phyloP scores from a whole-genome alignment of 2,113 vertebrate genomes.

The Callipepla californica region DNA sequence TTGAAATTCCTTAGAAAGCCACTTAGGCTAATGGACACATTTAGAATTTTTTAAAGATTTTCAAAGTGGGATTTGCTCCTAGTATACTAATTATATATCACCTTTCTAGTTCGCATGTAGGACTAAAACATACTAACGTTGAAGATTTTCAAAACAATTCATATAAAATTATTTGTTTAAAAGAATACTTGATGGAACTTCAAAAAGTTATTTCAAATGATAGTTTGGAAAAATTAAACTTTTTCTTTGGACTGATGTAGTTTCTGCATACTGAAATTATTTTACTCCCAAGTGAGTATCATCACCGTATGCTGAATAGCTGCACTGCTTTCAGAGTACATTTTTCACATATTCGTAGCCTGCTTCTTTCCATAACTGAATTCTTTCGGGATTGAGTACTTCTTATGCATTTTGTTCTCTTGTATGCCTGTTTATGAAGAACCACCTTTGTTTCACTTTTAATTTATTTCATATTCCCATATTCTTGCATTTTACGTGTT shows the following conservation, averaged over 20 bases:
- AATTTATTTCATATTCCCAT: constrained; percentile 12
- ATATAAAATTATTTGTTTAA: background rate
- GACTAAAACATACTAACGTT: background rate
- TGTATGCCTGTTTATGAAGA: background rate
- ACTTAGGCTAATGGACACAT: background rate
- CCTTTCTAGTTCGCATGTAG: background rate
- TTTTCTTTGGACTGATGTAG: background rate
- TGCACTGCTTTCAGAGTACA: background rate
- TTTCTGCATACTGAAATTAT: background rate
- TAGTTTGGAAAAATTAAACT: rapidly evolving
- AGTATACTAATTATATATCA: background rate
- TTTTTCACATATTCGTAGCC: background rate
- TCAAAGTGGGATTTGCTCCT: background rate
- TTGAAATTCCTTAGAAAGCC: background rate
- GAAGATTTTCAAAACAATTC: background rate
- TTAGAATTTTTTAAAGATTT: background rate
- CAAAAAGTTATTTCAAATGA: background rate
- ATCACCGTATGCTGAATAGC: background rate
- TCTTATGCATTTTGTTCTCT: background rate
- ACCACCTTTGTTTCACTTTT: background rate
- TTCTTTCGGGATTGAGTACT: background rate
- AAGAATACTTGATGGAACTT: background rate
- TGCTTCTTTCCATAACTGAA: background rate
- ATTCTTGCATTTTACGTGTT: background rate
- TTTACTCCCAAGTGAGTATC: background rate